Evolutionary conservation across 2,888 invertebrate species (phyloP).

Genomic region (Nesidiocoris tenuis): DNA sequence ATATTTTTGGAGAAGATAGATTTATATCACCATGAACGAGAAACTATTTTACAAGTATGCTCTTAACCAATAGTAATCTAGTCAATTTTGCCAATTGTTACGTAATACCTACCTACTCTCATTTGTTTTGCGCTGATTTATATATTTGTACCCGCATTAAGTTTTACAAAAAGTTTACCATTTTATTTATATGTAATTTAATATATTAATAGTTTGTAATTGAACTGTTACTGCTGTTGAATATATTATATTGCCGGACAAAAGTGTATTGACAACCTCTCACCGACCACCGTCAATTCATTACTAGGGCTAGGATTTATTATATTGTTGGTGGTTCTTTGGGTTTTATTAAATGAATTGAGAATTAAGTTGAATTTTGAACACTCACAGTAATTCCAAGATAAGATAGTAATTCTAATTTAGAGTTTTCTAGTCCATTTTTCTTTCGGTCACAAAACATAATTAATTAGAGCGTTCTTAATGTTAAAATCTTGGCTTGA

Average conservation of each 20-base stretch:
- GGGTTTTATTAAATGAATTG: no score
- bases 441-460: no score
- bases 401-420: no score
- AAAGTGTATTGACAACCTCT: no score
- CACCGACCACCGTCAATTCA: no score
- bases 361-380: no score
- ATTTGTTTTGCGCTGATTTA: slow-evolving; percentile 37
- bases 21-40: slow-evolving; percentile 41
- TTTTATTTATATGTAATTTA: slow-evolving; percentile 43
- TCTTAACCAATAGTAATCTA: slow-evolving; percentile 41
- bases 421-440: no score
- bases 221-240: slow-evolving; percentile 44
- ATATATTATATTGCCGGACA: slow-evolving; percentile 42
- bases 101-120: slow-evolving; percentile 26
- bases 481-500: no score
- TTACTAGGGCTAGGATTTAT: no score
- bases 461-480: no score
- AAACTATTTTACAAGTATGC: slow-evolving; percentile 44
- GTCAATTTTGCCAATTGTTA: slow-evolving; percentile 42
- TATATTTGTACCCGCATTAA: slow-evolving; percentile 42
- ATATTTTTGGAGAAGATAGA: slow-evolving; percentile 42
- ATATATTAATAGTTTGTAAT: slow-evolving; percentile 43
- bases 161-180: slow-evolving; percentile 40
- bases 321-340: no score
- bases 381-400: no score